These are phyloP conservation scores for Taenioides sp. DNA, from an alignment of 2,797 vertebrate species.

Conservation along the genomic window DNA sequence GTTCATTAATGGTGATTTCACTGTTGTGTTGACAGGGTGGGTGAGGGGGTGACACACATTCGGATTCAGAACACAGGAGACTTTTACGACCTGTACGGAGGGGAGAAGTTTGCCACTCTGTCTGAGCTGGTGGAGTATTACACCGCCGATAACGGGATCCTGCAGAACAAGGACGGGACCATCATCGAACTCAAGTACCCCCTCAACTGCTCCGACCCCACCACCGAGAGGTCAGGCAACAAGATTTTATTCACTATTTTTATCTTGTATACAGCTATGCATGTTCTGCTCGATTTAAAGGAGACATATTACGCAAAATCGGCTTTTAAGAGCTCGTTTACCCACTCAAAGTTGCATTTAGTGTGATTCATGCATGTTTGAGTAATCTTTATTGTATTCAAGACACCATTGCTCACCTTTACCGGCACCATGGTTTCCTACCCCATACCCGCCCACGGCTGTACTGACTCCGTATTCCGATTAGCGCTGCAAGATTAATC, in stretches of 20 bases:
- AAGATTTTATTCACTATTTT: not conserved
- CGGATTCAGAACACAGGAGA: slow-evolving; percentile 98
- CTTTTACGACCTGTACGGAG: slow-evolving; percentile 95
- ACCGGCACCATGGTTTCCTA: too few species aligned
- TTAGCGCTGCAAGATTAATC: too few species aligned
- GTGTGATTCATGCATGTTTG: too few species aligned
- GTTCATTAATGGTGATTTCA: too few species aligned
- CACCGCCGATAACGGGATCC: slow-evolving; percentile 86
- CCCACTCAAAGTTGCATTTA: too few species aligned
- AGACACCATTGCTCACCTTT: too few species aligned
- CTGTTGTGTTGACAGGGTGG: slow-evolving; percentile 77
- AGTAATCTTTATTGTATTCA: too few species aligned
- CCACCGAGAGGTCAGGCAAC: slow-evolving; percentile 85
- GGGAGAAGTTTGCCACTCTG: slow-evolving; percentile 95
- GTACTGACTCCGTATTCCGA: too few species aligned
- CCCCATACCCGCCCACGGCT: too few species aligned
- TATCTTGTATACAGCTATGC: not conserved
- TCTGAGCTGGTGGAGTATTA: slow-evolving; percentile 96
- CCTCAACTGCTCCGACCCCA: slow-evolving; percentile 92
- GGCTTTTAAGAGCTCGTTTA: too few species aligned
- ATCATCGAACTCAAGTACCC: slow-evolving; percentile 92
- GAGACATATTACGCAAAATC: too few species aligned
- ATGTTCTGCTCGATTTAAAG: not conserved
- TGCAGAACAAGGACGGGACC: slow-evolving; percentile 94
- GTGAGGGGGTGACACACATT: slow-evolving; percentile 91